Evolutionary conservation across 2,888 invertebrate genomes (phyloP), one percentile per base, ranked within the genome.

Genomic region (Volucella bombylans): DNA sequence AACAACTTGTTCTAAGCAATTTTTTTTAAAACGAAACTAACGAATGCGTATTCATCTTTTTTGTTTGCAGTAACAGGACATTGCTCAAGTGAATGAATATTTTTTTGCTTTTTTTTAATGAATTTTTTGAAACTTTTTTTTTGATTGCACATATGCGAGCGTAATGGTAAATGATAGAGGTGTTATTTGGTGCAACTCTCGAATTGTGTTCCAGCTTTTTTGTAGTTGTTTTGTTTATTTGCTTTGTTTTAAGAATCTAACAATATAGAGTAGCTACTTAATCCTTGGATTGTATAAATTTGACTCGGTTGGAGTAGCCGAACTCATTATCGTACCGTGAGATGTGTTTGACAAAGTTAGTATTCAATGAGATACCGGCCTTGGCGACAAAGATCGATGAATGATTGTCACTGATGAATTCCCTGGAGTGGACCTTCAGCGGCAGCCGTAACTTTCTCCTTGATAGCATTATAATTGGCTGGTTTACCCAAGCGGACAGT

Each of bases 311-410:
- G 90, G 99, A 99, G 94, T 99, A 99, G 82, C 99, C 99, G 91
- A 94, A 99, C 93, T 99, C 99, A 92, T 99, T 99, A 93, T 99
- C 99, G 92, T 99, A 99, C 99, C 99, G 99, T 89, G 99, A 96
- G 92, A 99, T 97, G 86, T 99, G 95, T 92, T 99, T 99, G 81
- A 99, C 99, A 91, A 99, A 99, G 92, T 96, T 96, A 91, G 97
- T 96, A 92, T 96, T 98, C 87, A 99, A 94, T 87, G 95, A 94
- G 92, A 99, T 99, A 90, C 99, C 98, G 89, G 99, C 99, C 88
- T 96, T 95, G 86, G 99, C 98, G 92, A 99, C 99, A 92, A 99
- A 99, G 92, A 99, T 97, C 82, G 97, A 97, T 65, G 98, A 98
- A 92, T 95, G 95, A 47, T 93, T 93, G 92, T 97, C 97, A 83